Percentiles rank a stretch among this genome's conserved stretches.
phyloP scores from a whole-genome alignment of 2,888 invertebrate species.

The Lacanobia wlatinum region DNA sequence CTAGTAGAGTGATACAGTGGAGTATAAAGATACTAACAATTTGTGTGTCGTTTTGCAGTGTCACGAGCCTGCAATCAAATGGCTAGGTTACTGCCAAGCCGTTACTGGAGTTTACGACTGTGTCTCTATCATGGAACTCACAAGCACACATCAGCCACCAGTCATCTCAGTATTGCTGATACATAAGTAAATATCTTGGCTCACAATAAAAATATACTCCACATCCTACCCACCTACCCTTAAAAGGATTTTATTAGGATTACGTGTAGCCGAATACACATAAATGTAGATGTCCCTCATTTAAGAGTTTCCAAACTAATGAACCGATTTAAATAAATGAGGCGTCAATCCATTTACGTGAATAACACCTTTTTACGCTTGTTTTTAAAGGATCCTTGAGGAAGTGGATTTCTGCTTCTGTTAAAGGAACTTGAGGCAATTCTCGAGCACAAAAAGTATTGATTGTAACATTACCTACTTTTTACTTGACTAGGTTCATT shows the following conservation, averaged over 20 bases:
- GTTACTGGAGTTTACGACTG: conserved; percentile 42
- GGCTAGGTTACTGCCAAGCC: conserved; percentile 32
- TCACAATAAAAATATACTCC: conserved; percentile 2
- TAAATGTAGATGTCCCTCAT: conserved; percentile 52
- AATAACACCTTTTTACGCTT: conserved; percentile 40
- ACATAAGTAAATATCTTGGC: conserved; percentile 30
- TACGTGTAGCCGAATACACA: conserved; percentile 37
- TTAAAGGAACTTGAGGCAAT: conserved; percentile 4
- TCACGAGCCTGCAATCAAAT: conserved; percentile 54
- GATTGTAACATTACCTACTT: neutral
- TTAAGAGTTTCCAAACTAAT: conserved; percentile 51
- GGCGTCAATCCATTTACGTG: conserved; percentile 56
- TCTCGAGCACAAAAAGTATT: neutral
- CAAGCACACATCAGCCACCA: conserved; percentile 27
- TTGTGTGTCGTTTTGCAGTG: conserved; percentile 42
- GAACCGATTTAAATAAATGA: conserved; percentile 57
- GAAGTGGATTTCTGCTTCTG: conserved; percentile 15
- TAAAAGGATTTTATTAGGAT: conserved; percentile 37
- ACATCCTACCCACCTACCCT: conserved; percentile 14
- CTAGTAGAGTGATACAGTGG: conserved; percentile 11
- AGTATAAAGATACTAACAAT: conserved; percentile 20
- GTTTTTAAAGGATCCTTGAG: conserved; percentile 26
- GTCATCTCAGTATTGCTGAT: conserved; percentile 38
- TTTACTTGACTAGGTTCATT: neutral
- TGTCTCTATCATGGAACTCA: conserved; percentile 24